Percentiles rank a stretch among this genome's conserved stretches.
Evolutionary conservation across 64 coral and sea anemone genomes (phyloP).

Genomic region (Montipora capricornis): DNA sequence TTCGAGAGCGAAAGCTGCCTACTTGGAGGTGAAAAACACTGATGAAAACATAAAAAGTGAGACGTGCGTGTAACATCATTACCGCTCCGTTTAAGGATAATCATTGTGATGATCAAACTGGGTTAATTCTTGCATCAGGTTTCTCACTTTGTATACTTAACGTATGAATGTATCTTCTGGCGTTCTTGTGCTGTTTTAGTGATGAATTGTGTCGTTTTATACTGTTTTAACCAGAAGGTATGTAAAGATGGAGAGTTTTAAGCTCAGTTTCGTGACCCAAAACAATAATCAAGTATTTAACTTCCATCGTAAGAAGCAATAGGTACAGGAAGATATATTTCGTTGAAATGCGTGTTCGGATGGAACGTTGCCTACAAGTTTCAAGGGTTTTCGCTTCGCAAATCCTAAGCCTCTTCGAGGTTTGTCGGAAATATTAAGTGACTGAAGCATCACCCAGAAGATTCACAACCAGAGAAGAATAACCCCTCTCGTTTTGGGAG

Average conservation of each 20-base stretch:
- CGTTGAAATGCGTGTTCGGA: too few species aligned
- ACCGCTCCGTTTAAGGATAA: background rate
- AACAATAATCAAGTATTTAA: background rate
- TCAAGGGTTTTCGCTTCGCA: too few species aligned
- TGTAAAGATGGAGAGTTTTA: background rate
- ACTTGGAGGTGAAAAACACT: conserved; percentile 61
- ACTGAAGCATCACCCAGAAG: too few species aligned
- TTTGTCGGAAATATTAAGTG: too few species aligned
- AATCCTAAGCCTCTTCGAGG: too few species aligned
- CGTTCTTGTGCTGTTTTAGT: background rate
- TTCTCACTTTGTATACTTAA: too few species aligned
- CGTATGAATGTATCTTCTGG: background rate
- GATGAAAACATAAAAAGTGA: conserved; percentile 48
- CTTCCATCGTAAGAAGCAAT: too few species aligned
- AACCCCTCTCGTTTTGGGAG: too few species aligned
- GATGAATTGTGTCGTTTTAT: background rate
- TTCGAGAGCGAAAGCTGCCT: conserved; percentile 33
- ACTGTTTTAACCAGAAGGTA: background rate
- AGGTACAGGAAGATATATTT: too few species aligned
- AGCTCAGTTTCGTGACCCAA: background rate
- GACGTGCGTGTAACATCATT: conserved; percentile 53
- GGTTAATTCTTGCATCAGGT: too few species aligned
- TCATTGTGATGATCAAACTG: background rate
- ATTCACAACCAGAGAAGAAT: too few species aligned
- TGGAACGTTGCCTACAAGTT: too few species aligned